Percentiles rank a stretch among this genome's conserved stretches.
Conservation (phyloP, 2,113 vertebrate species). For the Cyanoramphus novaezelandiae region DNA sequence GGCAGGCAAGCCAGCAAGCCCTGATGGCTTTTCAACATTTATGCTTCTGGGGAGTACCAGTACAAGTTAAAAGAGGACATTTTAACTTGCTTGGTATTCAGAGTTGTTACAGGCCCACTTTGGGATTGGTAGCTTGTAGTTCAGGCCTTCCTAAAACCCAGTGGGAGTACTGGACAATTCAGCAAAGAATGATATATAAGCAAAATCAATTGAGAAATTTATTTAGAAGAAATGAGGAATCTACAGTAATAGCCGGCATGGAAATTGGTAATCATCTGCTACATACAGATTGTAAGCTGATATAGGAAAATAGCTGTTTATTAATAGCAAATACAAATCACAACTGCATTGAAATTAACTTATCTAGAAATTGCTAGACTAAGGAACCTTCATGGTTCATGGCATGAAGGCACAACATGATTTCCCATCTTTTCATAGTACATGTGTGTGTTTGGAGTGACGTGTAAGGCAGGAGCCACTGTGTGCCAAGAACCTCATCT, state of each 20-base stretch:
- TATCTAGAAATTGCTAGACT: not conserved
- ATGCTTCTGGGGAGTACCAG: not conserved
- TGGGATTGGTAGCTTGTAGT: not conserved
- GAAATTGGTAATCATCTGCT: not conserved
- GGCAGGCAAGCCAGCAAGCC: not conserved
- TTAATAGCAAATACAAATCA: not conserved
- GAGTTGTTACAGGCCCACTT: not conserved
- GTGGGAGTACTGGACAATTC: not conserved
- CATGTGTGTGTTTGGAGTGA: not conserved
- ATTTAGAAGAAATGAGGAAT: not conserved
- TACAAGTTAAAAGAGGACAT: not conserved
- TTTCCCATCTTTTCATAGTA: not conserved
- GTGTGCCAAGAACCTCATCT: not conserved
- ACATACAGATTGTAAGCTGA: not conserved
- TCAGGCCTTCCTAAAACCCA: not conserved
- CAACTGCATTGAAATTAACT: not conserved
- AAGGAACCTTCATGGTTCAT: not conserved
- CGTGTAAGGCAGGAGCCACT: not conserved
- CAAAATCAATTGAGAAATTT: not conserved
- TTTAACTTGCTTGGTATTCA: conserved; percentile 32
- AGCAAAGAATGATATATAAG: not conserved
- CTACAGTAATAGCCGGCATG: not conserved
- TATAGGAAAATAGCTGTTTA: not conserved
- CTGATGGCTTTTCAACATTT: conserved; percentile 37
- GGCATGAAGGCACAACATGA: not conserved